phyloP scores from a whole-genome alignment of 2,797 vertebrate genomes.

The Amazonetta brasiliensis region DNA sequence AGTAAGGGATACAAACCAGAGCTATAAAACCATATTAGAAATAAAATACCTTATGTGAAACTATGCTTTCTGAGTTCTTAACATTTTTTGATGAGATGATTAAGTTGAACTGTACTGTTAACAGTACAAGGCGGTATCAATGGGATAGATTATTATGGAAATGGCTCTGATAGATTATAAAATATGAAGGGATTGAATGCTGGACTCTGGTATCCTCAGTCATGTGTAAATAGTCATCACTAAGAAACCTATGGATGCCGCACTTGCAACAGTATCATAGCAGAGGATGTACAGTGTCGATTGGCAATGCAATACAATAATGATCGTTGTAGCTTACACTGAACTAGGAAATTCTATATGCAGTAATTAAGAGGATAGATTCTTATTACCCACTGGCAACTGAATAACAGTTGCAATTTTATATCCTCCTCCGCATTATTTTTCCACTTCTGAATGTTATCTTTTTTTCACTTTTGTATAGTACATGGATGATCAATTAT shows the following conservation, averaged over 20 bases:
- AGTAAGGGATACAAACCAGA: conserved; percentile 40
- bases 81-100: conserved; percentile 31
- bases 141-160: not conserved
- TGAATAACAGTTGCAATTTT: not conserved
- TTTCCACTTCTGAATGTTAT: not conserved
- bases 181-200: not conserved
- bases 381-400: not conserved
- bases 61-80: not conserved
- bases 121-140: not conserved
- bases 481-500: not conserved
- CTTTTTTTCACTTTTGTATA: too few species aligned
- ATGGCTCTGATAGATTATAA: not conserved
- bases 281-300: too few species aligned
- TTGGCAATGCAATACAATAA: not conserved
- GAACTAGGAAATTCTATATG: not conserved
- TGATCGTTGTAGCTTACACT: not conserved
- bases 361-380: not conserved
- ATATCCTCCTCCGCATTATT: not conserved
- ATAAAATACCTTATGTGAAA: conserved; percentile 46
- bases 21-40: conserved; percentile 24
- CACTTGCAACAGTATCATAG: too few species aligned
- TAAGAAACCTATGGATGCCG: not conserved
- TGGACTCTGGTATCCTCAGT: not conserved
- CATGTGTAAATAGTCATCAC: not conserved
- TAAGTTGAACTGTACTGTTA: not conserved